Base-by-base conservation (phyloP, 2,888 invertebrate genomes). In the Bursaphelenchus okinawaensis region DNA sequence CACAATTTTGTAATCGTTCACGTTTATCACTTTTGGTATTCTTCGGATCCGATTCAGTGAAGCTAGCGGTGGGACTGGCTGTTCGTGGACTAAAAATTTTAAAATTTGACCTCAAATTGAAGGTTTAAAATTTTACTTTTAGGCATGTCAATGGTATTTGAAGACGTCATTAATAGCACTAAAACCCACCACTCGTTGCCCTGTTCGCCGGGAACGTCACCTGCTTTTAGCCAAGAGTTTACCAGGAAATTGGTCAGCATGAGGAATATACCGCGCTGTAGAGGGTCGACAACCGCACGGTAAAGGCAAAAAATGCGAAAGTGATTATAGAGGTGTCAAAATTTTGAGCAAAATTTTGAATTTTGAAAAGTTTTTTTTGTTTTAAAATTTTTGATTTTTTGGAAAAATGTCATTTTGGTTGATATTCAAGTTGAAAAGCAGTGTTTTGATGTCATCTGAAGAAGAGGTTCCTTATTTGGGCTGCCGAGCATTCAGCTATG, bases 11-110 rank as follows among this genome's bases (percentile, higher is more conserved):
- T 9, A n/a, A 3, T n/a, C 56, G 27, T 9, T 56, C 56, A 7
- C 56, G 56, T 12, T 24, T 22, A n/a, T 56, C 56, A 9, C 22
- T 22, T 9, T 22, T 24, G n/a, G 56, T 56, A 27, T 56, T 56
- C 19, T 56, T 56, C 19, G 56, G 56, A 56, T 56, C 56, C 8
- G 56, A 56, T 6, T 40, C 40, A 40, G 16, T 16, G 40, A 40
- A 40, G n/a, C 16, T 16, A 6, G 40, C 6, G n/a, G n/a, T n/a
- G 16, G 40, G 40, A 4, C 40, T 40, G 40, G 40, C 12, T 12
- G 40, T 40, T 40, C 40, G 12, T 6, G 40, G 40, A 40, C 40
- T 40, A 4, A 40, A 40, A 40, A 16, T 40, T n/a, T n/a, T n/a
- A n/a, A n/a, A n/a, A n/a, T n/a, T n/a, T n/a, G n/a, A n/a, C n/a